Evolutionary conservation across 1,140 invertebrate species (phyloP), one percentile per base, ranked within the genome.

Genomic region (Camponotus vicinus): DNA sequence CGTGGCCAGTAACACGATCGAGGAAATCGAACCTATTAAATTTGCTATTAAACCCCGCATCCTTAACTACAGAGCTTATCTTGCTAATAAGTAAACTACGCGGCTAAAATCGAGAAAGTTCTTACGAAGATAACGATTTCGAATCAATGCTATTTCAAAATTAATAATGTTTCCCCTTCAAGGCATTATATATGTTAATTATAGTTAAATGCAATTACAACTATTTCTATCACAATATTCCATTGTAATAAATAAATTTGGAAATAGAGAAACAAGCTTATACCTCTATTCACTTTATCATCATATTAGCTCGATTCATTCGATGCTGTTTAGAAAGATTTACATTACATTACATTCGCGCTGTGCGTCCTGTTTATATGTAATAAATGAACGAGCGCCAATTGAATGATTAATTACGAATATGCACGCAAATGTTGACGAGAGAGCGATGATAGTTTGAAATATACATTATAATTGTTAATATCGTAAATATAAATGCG

Each of bases 21-120:
- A 59, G 34, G 73, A 70, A 88, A 89, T 91, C 87, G 87, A 87
- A 88, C 59, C 83, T 77, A 91, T 90, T 87, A 83, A 86, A 89
- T 89, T 73, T 82, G 61, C 59, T 76, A 77, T 83, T 75, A 69
- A 21, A 4, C 3, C 52, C 9, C 40, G 32, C 21, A 34, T 49
- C 7, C 32, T 13, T 6, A 57, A 75, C 21, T 27, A 15, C 15
- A 13, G 2, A 45, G 5, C 42, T 78, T 66, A 78, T 66, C n/a
- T 37, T 6, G 40, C 13, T 78, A 45, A 7, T 42, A 27, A 77
- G 45, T 64, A 66, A 66, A 3, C n/a, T 66, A 9, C 27, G 18
- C 21, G 13, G 9, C 13, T 45, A 11, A 63, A 27, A 21, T 27
- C 13, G 49, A 42, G 18, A 59, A 52, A 57, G 63, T 2, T 57